A percentile compares a stretch with the other conserved stretches of the same genome.
These are phyloP conservation scores for Homarus gammarus DNA, from an alignment of 2,888 invertebrate species.

Conservation along the genomic window DNA sequence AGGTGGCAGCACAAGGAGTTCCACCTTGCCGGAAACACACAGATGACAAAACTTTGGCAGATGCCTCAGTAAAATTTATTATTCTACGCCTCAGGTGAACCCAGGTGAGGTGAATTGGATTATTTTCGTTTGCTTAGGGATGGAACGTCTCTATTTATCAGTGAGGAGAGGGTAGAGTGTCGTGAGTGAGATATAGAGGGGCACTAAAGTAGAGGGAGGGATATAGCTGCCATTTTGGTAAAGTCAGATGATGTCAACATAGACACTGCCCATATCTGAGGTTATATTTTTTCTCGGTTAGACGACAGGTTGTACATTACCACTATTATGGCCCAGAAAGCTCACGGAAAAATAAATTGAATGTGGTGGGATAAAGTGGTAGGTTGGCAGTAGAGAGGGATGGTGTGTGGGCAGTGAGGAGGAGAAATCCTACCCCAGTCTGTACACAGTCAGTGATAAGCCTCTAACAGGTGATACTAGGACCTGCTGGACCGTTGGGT, in stretches of 20 bases:
- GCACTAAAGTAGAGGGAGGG: constrained; percentile 25
- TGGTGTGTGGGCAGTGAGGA: no score
- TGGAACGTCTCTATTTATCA: background rate
- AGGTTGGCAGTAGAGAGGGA: no score
- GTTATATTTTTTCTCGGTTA: background rate
- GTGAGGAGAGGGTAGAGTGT: background rate
- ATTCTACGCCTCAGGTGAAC: constrained; percentile 56
- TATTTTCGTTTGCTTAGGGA: background rate
- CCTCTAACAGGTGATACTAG: no score
- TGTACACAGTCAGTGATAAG: no score
- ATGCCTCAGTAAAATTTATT: constrained; percentile 51
- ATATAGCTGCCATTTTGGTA: constrained; percentile 54
- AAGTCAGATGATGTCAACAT: constrained; percentile 57
- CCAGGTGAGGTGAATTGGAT: constrained; percentile 39
- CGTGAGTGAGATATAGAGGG: background rate
- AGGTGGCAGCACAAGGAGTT: constrained; percentile 41
- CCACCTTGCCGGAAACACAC: constrained; percentile 66
- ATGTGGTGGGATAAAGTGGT: no score
- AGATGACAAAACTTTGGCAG: constrained; percentile 58
- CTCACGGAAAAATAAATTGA: background rate
- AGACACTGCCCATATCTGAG: constrained; percentile 21
- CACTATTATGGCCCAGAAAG: no score
- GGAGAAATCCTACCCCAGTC: no score
- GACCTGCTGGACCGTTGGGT: no score
- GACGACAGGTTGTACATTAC: background rate